These are phyloP conservation scores for Heliconius ethilla DNA, from an alignment of 2,888 invertebrate species.

Conservation along the genomic window DNA sequence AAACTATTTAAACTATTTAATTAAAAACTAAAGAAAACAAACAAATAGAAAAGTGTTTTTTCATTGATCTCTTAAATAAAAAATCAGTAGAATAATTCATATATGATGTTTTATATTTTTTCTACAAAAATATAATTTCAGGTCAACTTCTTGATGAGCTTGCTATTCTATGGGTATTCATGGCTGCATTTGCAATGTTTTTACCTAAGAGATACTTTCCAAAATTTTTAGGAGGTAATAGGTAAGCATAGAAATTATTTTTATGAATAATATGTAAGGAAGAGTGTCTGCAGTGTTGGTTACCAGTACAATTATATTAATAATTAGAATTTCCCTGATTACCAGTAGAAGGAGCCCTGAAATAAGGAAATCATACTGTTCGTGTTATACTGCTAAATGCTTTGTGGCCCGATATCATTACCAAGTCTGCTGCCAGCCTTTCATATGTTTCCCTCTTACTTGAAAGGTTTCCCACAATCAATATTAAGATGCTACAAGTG, in stretches of 20 bases:
- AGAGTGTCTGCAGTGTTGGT: background rate
- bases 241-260: constrained; percentile 68
- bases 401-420: too few relatives aligned
- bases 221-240: constrained; percentile 83
- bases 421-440: too few relatives aligned
- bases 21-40: background rate
- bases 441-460: background rate
- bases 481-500: background rate
- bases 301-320: background rate
- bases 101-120: background rate
- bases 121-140: constrained; percentile 52
- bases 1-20: too few relatives aligned
- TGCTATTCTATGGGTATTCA: constrained; percentile 91
- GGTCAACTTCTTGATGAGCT: constrained; percentile 91
- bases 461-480: background rate
- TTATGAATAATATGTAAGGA: background rate
- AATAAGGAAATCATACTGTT: background rate
- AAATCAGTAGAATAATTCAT: background rate
- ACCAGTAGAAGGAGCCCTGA: background rate
- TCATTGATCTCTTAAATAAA: background rate
- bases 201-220: constrained; percentile 87
- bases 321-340: background rate
- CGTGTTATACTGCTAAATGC: too few relatives aligned
- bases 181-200: constrained; percentile 89
- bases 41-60: background rate